Conservation (phyloP, 2,113 vertebrate genomes). For the Crotalus helleri region DNA sequence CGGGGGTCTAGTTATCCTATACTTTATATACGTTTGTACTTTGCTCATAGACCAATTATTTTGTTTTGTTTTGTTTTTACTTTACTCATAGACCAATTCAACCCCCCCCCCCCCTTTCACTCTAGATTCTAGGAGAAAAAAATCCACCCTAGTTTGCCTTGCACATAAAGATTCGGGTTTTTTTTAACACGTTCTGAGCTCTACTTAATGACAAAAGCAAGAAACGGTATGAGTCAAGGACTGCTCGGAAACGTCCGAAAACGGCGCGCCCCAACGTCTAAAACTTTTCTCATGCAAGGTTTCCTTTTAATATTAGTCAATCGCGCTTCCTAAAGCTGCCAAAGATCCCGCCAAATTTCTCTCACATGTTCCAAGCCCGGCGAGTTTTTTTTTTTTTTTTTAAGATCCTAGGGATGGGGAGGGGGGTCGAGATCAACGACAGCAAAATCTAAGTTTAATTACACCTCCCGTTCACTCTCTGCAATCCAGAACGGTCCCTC, state of each 20-base stretch:
- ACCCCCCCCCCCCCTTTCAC: background rate
- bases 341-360: background rate
- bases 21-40: background rate
- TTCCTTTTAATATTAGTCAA: background rate
- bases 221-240: background rate
- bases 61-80: background rate
- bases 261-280: too few species aligned
- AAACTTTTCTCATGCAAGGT: background rate
- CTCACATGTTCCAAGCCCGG: background rate
- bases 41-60: background rate
- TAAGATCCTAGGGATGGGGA: background rate
- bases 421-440: too few species aligned
- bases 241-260: background rate
- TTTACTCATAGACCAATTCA: background rate
- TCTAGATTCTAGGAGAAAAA: background rate
- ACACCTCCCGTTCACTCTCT: background rate
- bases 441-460: background rate
- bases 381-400: background rate
- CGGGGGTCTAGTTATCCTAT: background rate
- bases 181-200: too few species aligned
- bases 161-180: too few species aligned
- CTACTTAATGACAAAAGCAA: background rate
- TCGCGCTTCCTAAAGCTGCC: background rate
- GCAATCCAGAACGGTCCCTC: rapidly evolving
- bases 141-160: background rate